phyloP scores from a whole-genome alignment of 2,113 vertebrate species.

The Motacilla alba region DNA sequence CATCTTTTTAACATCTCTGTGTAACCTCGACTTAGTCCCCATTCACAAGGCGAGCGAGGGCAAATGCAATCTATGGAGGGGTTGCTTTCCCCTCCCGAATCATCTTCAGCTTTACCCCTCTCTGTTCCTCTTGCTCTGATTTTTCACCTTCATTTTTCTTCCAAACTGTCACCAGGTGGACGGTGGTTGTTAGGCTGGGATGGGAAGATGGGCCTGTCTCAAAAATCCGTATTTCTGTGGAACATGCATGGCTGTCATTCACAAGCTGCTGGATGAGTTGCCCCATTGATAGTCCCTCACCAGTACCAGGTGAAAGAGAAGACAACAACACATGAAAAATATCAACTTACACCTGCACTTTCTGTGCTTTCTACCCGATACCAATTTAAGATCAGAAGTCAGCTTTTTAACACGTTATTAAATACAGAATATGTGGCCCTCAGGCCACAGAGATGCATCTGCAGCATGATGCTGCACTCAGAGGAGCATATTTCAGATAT shows the following conservation, averaged over 20 bases:
- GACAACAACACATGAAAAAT: background rate
- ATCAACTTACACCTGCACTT: background rate
- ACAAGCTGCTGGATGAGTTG: background rate
- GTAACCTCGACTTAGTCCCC: constrained; percentile 2
- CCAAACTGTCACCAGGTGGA: background rate
- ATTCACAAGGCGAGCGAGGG: constrained; percentile 21
- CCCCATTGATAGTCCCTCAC: background rate
- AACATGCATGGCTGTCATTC: background rate
- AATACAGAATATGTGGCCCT: background rate
- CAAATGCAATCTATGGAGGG: constrained; percentile 18
- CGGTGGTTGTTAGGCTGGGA: background rate
- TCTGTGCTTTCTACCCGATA: background rate
- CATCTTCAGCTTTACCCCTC: constrained; percentile 12
- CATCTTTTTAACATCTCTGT: constrained; percentile 9
- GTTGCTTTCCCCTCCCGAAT: constrained; percentile 27
- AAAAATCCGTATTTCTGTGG: background rate
- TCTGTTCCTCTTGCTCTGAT: constrained; percentile 29
- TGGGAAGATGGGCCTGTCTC: background rate
- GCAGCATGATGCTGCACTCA: background rate
- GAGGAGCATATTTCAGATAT: background rate
- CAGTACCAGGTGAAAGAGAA: background rate
- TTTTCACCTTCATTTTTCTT: constrained; percentile 2
- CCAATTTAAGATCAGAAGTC: background rate
- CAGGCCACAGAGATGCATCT: background rate
- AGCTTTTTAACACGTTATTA: background rate